Evolutionary conservation across 2,888 invertebrate species (phyloP).

Genomic region (Mythimna albipuncta): DNA sequence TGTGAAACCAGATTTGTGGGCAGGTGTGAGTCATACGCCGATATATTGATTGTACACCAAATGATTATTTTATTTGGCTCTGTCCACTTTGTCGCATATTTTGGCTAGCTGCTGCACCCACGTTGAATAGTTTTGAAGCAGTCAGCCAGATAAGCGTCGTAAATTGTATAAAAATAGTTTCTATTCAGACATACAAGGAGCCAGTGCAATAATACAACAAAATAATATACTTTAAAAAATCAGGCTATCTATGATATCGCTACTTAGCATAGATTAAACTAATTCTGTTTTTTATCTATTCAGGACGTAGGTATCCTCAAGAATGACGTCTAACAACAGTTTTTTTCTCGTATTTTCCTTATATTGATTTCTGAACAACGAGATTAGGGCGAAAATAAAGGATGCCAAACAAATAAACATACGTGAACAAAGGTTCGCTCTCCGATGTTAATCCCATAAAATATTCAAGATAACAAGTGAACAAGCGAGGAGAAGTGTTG

Average conservation of each 20-base stretch:
- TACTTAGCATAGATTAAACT: conserved; percentile 32
- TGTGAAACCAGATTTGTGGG: conserved; percentile 65
- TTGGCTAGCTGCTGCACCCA: conserved; percentile 53
- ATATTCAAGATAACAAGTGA: conserved; percentile 37
- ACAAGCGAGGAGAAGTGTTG: conserved; percentile 48
- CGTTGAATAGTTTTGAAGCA: conserved; percentile 48
- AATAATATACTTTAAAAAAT: conserved; percentile 9
- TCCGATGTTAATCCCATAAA: conserved; percentile 44
- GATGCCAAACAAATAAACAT: conserved; percentile 34
- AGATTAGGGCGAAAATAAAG: conserved; percentile 13
- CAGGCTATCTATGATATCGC: conserved; percentile 23
- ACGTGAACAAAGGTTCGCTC: conserved; percentile 20
- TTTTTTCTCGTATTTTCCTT: conserved; percentile 4
- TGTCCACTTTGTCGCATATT: conserved; percentile 56
- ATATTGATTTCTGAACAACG: not conserved
- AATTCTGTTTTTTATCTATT: conserved; percentile 31
- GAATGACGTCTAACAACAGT: not conserved
- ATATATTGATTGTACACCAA: conserved; percentile 52
- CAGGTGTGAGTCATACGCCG: conserved; percentile 62
- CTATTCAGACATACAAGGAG: not conserved
- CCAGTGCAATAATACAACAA: conserved; percentile 6
- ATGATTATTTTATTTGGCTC: conserved; percentile 59
- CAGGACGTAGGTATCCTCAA: conserved; percentile 22
- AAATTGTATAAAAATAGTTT: conserved; percentile 33
- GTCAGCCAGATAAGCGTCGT: conserved; percentile 12